These are phyloP conservation scores for Tachysurus fulvidraco DNA, from an alignment of 2,113 vertebrate genomes.

Conservation along the genomic window DNA sequence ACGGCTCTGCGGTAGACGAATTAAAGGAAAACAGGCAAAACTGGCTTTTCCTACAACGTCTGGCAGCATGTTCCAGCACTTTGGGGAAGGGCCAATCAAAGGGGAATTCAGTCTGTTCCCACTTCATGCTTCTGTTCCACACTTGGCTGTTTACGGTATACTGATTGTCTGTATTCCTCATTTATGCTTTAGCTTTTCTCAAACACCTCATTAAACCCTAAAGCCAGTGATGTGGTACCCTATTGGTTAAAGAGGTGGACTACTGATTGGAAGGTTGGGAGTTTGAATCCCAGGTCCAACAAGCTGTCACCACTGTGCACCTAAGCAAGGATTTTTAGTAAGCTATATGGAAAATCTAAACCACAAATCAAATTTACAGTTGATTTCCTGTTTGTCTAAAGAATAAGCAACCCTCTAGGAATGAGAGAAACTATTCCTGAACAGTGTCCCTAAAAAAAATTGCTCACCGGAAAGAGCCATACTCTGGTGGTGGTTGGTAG, in stretches of 20 bases:
- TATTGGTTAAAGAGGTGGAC: too few species aligned
- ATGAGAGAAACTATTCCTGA: neutral
- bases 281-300: too few species aligned
- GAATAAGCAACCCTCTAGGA: neutral
- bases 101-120: slow-evolving; percentile 36
- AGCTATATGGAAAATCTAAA: neutral
- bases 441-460: neutral
- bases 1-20: slow-evolving; percentile 53
- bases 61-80: slow-evolving; percentile 51
- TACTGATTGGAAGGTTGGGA: too few species aligned
- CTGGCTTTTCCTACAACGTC: slow-evolving; percentile 58
- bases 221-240: too few species aligned
- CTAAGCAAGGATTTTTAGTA: too few species aligned
- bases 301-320: too few species aligned
- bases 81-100: slow-evolving; percentile 48
- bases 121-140: neutral
- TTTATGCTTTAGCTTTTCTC: neutral
- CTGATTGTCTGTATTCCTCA: neutral
- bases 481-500: slow-evolving; percentile 97
- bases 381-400: neutral
- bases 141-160: neutral
- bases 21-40: slow-evolving; percentile 60
- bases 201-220: neutral
- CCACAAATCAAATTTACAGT: neutral
- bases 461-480: slow-evolving; percentile 91